Conservation (phyloP, 2,888 invertebrate species). For the Laothoe populi region DNA sequence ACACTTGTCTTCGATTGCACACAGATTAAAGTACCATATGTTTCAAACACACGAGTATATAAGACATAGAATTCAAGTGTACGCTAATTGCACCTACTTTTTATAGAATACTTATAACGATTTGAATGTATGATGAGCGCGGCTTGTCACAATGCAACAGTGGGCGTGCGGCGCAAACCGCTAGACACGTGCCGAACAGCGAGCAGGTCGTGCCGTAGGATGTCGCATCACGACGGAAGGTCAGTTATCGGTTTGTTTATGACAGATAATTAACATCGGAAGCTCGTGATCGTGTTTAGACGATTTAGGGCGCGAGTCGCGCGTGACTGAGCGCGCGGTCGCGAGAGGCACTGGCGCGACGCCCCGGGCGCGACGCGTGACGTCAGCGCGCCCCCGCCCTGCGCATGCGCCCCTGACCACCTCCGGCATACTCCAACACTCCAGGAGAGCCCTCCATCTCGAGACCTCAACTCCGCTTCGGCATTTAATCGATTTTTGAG, state of each 20-base stretch:
- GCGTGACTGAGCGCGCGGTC: conserved; percentile 78
- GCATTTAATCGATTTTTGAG: conserved; percentile 83
- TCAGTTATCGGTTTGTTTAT: conserved; percentile 55
- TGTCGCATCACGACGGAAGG: conserved; percentile 35
- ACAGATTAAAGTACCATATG: not conserved
- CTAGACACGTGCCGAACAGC: conserved; percentile 47
- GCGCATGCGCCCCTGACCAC: conserved; percentile 68
- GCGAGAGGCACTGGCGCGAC: conserved; percentile 77
- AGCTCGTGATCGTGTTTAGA: conserved; percentile 71
- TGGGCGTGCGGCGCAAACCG: conserved; percentile 30
- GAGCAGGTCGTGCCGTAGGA: conserved; percentile 37
- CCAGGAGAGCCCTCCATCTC: conserved; percentile 78
- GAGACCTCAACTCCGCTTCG: conserved; percentile 81
- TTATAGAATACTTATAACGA: conserved; percentile 54
- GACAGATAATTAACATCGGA: conserved; percentile 71
- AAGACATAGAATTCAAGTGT: conserved; percentile 35
- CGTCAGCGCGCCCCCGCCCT: conserved; percentile 74
- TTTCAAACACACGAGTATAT: conserved; percentile 20
- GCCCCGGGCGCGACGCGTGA: conserved; percentile 77
- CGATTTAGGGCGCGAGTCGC: conserved; percentile 69
- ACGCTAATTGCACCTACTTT: conserved; percentile 37
- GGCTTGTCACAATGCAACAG: conserved; percentile 42
- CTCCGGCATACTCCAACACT: conserved; percentile 70
- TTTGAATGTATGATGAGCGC: conserved; percentile 42
- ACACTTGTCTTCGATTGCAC: conserved; percentile 7